phyloP scores from a whole-genome alignment of 2,797 vertebrate genomes.

The Schizopygopsis pylzovi region DNA sequence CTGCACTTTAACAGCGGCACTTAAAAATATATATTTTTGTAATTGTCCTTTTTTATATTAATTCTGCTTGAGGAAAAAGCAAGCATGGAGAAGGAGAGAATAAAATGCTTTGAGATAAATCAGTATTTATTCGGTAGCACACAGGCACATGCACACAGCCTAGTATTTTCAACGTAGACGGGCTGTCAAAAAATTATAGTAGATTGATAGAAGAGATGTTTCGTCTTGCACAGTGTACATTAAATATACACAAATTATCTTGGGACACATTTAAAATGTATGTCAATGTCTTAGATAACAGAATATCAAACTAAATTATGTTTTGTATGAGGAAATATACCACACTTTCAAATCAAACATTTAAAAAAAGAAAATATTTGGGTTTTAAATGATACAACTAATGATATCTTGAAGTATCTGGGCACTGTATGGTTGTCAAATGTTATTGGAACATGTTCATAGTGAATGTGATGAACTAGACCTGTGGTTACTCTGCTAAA shows the following conservation, averaged over 20 bases:
- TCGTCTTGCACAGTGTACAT: slow-evolving; percentile 1
- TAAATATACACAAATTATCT: background rate
- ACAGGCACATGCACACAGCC: background rate
- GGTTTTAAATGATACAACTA: background rate
- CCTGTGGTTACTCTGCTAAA: background rate
- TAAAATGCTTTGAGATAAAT: slow-evolving; percentile 8
- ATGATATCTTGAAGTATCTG: background rate
- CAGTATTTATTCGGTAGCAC: slow-evolving; percentile 8
- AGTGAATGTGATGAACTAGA: background rate
- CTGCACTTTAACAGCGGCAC: background rate
- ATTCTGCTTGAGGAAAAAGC: background rate
- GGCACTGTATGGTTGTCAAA: background rate
- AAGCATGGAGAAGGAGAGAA: background rate
- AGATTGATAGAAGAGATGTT: background rate
- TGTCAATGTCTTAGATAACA: background rate
- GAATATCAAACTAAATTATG: background rate
- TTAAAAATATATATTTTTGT: background rate
- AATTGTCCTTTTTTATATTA: background rate
- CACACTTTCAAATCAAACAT: background rate
- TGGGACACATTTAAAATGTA: background rate
- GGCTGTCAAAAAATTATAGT: background rate
- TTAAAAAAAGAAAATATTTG: background rate
- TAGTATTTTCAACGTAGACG: slow-evolving; percentile 15
- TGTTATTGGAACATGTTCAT: background rate
- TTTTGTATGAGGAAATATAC: background rate